Base-by-base conservation (phyloP, 1,140 invertebrate species). In the Rhagoletis pomonella region DNA sequence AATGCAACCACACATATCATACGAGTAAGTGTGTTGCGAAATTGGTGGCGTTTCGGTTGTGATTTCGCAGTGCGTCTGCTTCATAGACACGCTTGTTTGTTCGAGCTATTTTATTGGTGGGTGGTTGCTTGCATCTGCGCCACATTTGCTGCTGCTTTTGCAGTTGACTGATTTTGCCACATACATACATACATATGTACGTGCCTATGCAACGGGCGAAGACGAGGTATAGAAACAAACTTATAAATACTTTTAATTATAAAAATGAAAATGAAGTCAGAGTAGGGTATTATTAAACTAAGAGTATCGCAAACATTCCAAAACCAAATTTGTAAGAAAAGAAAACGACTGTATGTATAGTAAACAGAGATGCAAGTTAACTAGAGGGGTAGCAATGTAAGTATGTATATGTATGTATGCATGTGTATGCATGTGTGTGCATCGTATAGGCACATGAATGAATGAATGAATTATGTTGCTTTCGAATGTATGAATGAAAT, bases 21-120 rank as follows among this genome's bases (percentile, higher is more conserved):
- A 7, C 2, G 17, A 12, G 39, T 69, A 58, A 19, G 19, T 47
- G 44, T 29, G n/a, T 81, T 81, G 17, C 73, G 29, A 81, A 55
- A 81, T 81, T 81, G 73, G 73, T 47, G 73, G 73, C 44, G 73
- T 81, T 81, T 81, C 73, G 73, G 73, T 81, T 81, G 73, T 81
- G 73, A 81, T 81, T 81, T 81, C 44, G 73, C 17, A 12, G n/a
- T 81, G 73, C n/a, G 73, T 55, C 50, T 50, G n/a, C 9, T 29
- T 29, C 47, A 55, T 50, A 10, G 50, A 5, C 2, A 12, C 47
- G 73, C 73, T 29, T 47, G 17, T 55, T 42, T 47, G 6, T 55
- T 50, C 19, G 29, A 47, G 73, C 73, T 50, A n/a, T 2, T 55
- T 50, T 50, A 81, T 55, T 50, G 44, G 73, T 81, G 73, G 73